Evolutionary conservation across 2,888 invertebrate genomes (phyloP).

Genomic region (Rhamphomyia laevipes): DNA sequence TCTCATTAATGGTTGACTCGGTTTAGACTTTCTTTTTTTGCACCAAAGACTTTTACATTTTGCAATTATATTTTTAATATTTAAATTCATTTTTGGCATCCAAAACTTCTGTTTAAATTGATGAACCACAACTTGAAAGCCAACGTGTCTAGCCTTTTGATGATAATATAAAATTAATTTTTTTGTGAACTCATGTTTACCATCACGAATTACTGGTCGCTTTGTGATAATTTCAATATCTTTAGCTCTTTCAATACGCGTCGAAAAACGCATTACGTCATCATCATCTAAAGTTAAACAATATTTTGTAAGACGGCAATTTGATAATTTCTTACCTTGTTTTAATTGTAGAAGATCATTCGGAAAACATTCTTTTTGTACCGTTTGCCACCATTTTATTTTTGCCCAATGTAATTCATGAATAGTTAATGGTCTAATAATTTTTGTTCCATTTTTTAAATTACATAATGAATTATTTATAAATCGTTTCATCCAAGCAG

Average conservation of each 20-base stretch:
- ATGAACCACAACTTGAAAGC: constrained; percentile 2
- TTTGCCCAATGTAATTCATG: not conserved
- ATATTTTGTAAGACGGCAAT: not conserved
- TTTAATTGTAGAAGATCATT: not conserved
- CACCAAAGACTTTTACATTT: constrained; percentile 8
- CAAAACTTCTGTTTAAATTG: constrained; percentile 4
- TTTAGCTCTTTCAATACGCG: not conserved
- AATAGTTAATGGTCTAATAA: no score
- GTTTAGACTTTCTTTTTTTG: constrained; percentile 6
- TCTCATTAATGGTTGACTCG: constrained; percentile 17
- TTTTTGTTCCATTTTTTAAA: no score
- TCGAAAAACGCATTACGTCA: no score
- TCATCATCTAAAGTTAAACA: constrained; percentile 1
- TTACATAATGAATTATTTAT: no score
- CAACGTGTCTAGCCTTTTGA: not conserved
- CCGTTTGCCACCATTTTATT: constrained; percentile 3
- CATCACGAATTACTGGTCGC: constrained; percentile 4
- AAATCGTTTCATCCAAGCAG: no score
- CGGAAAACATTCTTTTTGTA: not conserved
- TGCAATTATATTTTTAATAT: constrained; percentile 5
- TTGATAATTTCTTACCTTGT: not conserved
- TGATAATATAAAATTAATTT: not conserved
- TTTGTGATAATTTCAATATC: constrained; percentile 1
- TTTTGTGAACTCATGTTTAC: constrained; percentile 4
- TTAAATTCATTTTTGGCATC: constrained; percentile 4